Base-by-base conservation (phyloP, 2,888 invertebrate species). In the Creontiades dilutus region DNA sequence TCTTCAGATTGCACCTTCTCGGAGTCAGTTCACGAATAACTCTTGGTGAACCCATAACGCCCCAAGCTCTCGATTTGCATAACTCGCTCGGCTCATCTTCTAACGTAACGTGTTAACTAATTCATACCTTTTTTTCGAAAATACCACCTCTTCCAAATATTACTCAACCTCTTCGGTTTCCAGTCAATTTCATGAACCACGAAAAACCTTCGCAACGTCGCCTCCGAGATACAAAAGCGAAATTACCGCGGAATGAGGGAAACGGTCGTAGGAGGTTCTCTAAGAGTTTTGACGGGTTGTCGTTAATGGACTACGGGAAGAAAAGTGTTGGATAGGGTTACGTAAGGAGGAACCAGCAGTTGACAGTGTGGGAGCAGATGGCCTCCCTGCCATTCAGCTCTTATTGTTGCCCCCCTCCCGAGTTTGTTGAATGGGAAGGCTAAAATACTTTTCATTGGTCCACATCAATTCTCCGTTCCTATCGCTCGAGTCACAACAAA, bases 381-480 rank as follows among this genome's bases (percentile, higher is more conserved):
- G 76, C 78, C 78, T 78, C 78, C 52, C 52, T 82, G 52, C 52
- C 82, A 82, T 82, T 82, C 82, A 82, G 48, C 82, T 52, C 52
- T 82, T 82, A 82, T 82, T 82, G 82, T 82, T 82, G 82, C 52
- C 82, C 82, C 52, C 37, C 82, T 28, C 68, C 68, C 68, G 68
- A 68, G 78, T 78, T 78, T 82, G 37, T 37, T 37, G 52, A 82
- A 82, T 47, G 27, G 48, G 82, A 82, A 82, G 82, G 52, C 16
- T 82, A 82, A 55, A 82, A 82, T 82, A 82, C 82, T 82, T 82
- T 82, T 82, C 47, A 82, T 82, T 82, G 82, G 82, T 27, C 55
- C 52, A 27, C 82, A 82, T 82, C 82, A 82, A 82, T 82, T 82
- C 78, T 78, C 78, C 37, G 19, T 46, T 78, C 47, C 78, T 78